A percentile compares a stretch with the other conserved stretches of the same genome.
phyloP scores from a whole-genome alignment of 2,888 invertebrate genomes.

The Myopa tessellatipennis region DNA sequence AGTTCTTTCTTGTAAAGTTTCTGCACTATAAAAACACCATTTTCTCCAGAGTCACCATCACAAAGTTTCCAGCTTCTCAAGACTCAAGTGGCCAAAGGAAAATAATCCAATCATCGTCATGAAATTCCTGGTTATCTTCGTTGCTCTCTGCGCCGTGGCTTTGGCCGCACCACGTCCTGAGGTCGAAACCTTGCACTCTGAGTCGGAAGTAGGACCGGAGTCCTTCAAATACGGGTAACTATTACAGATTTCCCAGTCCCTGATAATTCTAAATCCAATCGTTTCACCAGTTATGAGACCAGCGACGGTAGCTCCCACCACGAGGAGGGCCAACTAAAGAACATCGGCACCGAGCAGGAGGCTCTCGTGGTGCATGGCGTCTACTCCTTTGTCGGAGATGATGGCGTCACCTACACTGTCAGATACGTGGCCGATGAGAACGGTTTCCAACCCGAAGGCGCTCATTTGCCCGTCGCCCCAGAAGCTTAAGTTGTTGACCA shows the following conservation, averaged over 20 bases:
- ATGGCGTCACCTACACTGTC: slow-evolving; percentile 51
- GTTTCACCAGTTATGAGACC: slow-evolving; percentile 46
- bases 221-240: slow-evolving; percentile 69
- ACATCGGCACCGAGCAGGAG: slow-evolving; percentile 57
- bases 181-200: slow-evolving; percentile 71
- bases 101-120: slow-evolving; percentile 46
- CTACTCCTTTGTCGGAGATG: slow-evolving; percentile 50
- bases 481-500: slow-evolving; percentile 35
- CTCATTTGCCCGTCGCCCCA: slow-evolving; percentile 43
- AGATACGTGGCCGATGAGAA: slow-evolving; percentile 52
- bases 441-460: slow-evolving; percentile 48
- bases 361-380: slow-evolving; percentile 53
- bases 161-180: slow-evolving; percentile 50
- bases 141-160: slow-evolving; percentile 62
- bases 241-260: slow-evolving; percentile 55
- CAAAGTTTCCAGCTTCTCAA: slow-evolving; percentile 42
- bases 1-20: background rate
- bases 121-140: slow-evolving; percentile 63
- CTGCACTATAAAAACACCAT: slow-evolving; percentile 20
- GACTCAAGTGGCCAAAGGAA: background rate
- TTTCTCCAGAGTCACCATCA: slow-evolving; percentile 36
- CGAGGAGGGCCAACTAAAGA: slow-evolving; percentile 51
- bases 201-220: slow-evolving; percentile 69
- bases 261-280: no score
- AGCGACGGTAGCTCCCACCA: slow-evolving; percentile 51